These are phyloP conservation scores for Chelonus formosanus DNA, from an alignment of 2,888 invertebrate genomes.

Conservation along the genomic window DNA sequence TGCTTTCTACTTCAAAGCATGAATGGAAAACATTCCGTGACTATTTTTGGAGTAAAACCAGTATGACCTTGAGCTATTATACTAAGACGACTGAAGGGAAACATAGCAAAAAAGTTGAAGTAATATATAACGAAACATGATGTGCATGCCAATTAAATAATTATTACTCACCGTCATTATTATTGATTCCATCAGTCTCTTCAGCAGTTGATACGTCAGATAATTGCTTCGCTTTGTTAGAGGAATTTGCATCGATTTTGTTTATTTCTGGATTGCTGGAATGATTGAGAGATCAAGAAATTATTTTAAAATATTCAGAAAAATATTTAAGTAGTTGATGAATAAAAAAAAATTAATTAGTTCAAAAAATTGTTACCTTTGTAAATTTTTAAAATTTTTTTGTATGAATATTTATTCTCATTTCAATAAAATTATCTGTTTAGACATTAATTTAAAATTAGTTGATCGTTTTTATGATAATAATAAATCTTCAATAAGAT, in stretches of 20 bases:
- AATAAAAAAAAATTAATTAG: slow-evolving; percentile 2
- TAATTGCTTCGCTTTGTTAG: slow-evolving; percentile 29
- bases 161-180: slow-evolving; percentile 45
- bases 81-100: neutral
- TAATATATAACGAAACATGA: slow-evolving; percentile 3
- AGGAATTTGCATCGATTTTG: slow-evolving; percentile 34
- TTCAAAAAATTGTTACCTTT: too few species aligned
- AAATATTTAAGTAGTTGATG: neutral
- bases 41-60: too few species aligned
- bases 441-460: too few species aligned
- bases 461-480: too few species aligned
- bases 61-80: too few species aligned
- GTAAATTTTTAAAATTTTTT: too few species aligned
- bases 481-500: too few species aligned
- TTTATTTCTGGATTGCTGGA: slow-evolving; percentile 45
- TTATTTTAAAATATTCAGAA: too few species aligned
- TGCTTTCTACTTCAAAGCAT: too few species aligned
- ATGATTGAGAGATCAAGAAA: slow-evolving; percentile 7
- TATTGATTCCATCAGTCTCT: slow-evolving; percentile 41
- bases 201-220: slow-evolving; percentile 29
- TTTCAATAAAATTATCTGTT: too few species aligned
- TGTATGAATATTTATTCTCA: too few species aligned
- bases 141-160: slow-evolving; percentile 12
- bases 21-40: neutral
- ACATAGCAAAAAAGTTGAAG: slow-evolving; percentile 8